These are phyloP conservation scores for Euleptes europaea DNA, from an alignment of 2,113 vertebrate species.

Conservation along the genomic window DNA sequence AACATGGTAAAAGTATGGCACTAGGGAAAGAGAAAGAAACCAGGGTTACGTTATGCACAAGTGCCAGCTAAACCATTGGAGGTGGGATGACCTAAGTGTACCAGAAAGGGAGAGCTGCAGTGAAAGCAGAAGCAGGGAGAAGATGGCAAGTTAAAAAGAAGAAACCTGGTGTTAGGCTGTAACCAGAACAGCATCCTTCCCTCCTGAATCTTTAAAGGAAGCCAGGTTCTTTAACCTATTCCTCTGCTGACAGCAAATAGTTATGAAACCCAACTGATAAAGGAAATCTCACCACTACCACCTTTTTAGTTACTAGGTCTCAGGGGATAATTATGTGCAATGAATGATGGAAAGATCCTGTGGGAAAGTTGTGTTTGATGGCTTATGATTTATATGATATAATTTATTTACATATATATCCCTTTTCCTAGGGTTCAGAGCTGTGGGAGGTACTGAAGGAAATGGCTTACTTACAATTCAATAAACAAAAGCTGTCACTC, in stretches of 20 bases:
- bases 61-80: background rate
- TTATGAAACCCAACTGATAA: background rate
- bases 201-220: background rate
- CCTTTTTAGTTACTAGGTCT: background rate
- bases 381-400: background rate
- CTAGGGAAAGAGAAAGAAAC: background rate
- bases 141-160: background rate
- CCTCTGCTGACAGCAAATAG: background rate
- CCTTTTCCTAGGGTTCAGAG: background rate
- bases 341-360: background rate
- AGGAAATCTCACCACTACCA: background rate
- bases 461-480: background rate
- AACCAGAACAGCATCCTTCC: background rate
- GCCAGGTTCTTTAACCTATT: background rate
- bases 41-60: background rate
- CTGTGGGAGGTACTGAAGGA: background rate
- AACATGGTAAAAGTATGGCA: background rate
- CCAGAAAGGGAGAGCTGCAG: background rate
- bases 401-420: background rate
- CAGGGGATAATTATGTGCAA: background rate
- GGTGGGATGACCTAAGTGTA: background rate
- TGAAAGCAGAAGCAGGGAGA: background rate
- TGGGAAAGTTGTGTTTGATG: background rate
- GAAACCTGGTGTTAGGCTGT: too few relatives aligned
- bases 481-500: background rate